Percentiles rank a stretch among this genome's conserved stretches.
Evolutionary conservation across 2,888 invertebrate genomes (phyloP).

Genomic region (Megamerina dolium): DNA sequence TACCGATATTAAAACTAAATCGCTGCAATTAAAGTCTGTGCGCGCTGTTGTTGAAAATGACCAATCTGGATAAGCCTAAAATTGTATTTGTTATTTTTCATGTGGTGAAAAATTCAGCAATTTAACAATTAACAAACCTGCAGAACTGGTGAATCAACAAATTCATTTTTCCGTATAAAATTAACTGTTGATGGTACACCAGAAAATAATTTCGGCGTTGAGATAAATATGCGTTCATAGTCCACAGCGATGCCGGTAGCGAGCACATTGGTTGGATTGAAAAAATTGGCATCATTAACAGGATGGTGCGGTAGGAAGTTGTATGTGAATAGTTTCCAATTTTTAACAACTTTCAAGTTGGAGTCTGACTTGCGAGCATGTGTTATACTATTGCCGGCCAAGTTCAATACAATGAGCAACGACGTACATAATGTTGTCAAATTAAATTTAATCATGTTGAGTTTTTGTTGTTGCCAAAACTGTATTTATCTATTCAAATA

Average conservation of each 20-base stretch:
- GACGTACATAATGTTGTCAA: no score
- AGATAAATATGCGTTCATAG: constrained; percentile 67
- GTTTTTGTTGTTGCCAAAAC: no score
- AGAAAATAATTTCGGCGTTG: constrained; percentile 65
- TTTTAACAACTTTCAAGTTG: constrained; percentile 58
- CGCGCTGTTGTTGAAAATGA: constrained; percentile 68
- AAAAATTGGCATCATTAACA: constrained; percentile 51
- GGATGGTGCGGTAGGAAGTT: constrained; percentile 61
- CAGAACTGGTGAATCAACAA: constrained; percentile 63
- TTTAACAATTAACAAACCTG: constrained; percentile 57
- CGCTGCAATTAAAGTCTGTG: constrained; percentile 68
- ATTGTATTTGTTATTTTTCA: no score
- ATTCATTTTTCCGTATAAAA: constrained; percentile 60
- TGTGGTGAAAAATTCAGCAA: no score
- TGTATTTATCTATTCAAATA: no score
- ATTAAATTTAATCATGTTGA: no score
- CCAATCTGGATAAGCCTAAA: constrained; percentile 68
- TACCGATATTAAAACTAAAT: constrained; percentile 69
- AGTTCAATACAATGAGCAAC: constrained; percentile 18
- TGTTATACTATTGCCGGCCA: no score
- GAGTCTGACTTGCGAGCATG: constrained; percentile 6
- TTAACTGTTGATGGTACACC: constrained; percentile 73
- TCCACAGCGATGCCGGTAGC: constrained; percentile 71
- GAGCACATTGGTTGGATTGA: constrained; percentile 63
- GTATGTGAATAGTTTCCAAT: constrained; percentile 64